Conservation (phyloP, 2,888 invertebrate genomes). For the Melipona beecheii region DNA sequence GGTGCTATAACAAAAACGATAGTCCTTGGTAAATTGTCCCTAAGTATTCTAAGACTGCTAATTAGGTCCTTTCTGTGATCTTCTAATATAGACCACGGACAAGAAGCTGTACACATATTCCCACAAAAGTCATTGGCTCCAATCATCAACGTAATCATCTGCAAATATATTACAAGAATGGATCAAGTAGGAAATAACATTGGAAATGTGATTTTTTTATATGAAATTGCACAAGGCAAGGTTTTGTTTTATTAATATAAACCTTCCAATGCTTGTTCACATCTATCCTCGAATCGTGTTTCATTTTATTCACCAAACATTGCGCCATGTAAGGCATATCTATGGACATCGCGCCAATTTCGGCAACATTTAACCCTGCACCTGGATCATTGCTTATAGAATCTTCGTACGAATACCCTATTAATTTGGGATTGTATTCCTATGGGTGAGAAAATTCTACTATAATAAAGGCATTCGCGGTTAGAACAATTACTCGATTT, state of each 20-base stretch:
- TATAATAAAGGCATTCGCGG: background rate
- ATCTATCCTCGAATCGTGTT: conserved; percentile 85
- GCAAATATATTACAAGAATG: conserved; percentile 64
- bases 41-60: conserved; percentile 84
- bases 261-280: conserved; percentile 87
- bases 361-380: conserved; percentile 87
- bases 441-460: conserved; percentile 18
- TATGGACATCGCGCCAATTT: conserved; percentile 86
- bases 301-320: conserved; percentile 85
- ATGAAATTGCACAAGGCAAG: no score
- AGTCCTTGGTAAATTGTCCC: conserved; percentile 87
- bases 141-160: conserved; percentile 86
- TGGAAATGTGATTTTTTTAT: no score
- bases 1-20: conserved; percentile 86
- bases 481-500: background rate
- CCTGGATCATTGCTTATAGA: conserved; percentile 84
- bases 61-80: conserved; percentile 85
- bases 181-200: background rate
- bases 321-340: conserved; percentile 87
- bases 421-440: conserved; percentile 87
- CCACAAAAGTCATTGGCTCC: conserved; percentile 88
- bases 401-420: conserved; percentile 87
- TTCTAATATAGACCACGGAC: conserved; percentile 82
- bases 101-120: conserved; percentile 85
- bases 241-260: conserved; percentile 19